phyloP scores from a whole-genome alignment of 2,113 vertebrate species.

The Axis porcinus region DNA sequence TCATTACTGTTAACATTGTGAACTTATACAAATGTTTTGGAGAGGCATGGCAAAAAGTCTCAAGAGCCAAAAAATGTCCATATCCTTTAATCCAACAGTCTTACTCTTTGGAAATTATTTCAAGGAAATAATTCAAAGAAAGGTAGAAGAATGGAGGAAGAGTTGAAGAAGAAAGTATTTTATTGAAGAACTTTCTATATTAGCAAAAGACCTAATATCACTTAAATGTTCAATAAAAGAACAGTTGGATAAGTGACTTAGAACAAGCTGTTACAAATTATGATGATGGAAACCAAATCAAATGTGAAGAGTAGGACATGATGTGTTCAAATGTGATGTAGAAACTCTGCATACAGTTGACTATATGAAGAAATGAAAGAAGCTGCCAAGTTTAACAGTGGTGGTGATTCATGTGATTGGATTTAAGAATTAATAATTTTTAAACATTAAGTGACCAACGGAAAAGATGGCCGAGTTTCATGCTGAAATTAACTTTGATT shows the following conservation, averaged over 20 bases:
- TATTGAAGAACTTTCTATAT: not conserved
- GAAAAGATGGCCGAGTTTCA: slow-evolving; percentile 7
- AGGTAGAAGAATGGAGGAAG: not conserved
- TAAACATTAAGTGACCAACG: not conserved
- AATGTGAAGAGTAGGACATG: not conserved
- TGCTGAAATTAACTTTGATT: slow-evolving; percentile 26
- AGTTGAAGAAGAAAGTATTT: not conserved
- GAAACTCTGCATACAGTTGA: not conserved
- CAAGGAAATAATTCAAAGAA: slow-evolving; percentile 27
- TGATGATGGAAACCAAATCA: not conserved
- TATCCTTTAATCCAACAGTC: not conserved
- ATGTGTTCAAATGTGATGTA: not conserved
- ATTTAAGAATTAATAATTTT: not conserved
- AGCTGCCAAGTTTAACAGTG: not conserved
- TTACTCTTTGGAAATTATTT: slow-evolving; percentile 34
- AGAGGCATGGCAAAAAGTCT: not conserved
- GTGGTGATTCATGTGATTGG: not conserved
- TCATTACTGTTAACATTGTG: not conserved
- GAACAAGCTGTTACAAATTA: not conserved
- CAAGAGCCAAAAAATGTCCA: not conserved
- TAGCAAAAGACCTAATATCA: not conserved
- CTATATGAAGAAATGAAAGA: slow-evolving; percentile 12
- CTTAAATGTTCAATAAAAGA: not conserved
- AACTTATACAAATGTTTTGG: not conserved
- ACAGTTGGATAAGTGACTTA: not conserved